These are phyloP conservation scores for Lissocephala sabroskyi DNA, from an alignment of 2,888 invertebrate species.

Conservation along the genomic window DNA sequence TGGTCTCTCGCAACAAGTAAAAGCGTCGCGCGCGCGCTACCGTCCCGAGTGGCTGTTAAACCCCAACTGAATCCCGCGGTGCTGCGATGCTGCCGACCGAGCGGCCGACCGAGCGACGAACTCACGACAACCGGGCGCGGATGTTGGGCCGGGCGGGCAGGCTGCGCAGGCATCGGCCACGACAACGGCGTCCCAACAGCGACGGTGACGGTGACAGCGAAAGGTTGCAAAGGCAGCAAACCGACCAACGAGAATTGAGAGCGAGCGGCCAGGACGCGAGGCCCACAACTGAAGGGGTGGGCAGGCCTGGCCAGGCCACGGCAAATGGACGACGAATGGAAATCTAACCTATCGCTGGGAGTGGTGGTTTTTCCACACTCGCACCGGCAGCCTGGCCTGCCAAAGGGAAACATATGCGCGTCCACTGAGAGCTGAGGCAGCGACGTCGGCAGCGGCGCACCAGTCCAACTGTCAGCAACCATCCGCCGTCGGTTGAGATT, in stretches of 20 bases:
- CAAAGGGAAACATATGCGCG: conserved; percentile 33
- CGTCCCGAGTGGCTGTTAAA: conserved; percentile 74
- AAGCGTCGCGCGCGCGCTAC: conserved; percentile 67
- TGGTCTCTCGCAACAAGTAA: conserved; percentile 62
- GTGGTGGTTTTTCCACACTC: conserved; percentile 39
- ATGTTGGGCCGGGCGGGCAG: too few relatives aligned
- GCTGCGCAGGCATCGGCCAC: conserved; percentile 22
- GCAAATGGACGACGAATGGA: conserved; percentile 37
- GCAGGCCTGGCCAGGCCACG: conserved; percentile 5
- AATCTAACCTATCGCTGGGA: conserved; percentile 57
- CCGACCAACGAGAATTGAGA: conserved; percentile 58
- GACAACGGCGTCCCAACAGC: conserved; percentile 42
- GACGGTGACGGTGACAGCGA: conserved; percentile 28
- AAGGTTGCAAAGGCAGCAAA: conserved; percentile 17
- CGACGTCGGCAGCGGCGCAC: conserved; percentile 47
- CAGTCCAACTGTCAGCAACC: conserved; percentile 12
- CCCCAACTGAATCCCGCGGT: conserved; percentile 74
- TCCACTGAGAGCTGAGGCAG: conserved; percentile 47
- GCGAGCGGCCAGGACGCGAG: conserved; percentile 47
- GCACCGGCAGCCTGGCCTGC: conserved; percentile 9
- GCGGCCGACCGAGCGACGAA: conserved; percentile 23
- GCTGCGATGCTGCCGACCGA: conserved; percentile 42
- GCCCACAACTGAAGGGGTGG: neutral
- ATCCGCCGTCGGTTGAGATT: conserved; percentile 30
- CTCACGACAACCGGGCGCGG: too few relatives aligned